Conservation (phyloP, 2,888 invertebrate genomes). For the Heteropelma amictum region DNA sequence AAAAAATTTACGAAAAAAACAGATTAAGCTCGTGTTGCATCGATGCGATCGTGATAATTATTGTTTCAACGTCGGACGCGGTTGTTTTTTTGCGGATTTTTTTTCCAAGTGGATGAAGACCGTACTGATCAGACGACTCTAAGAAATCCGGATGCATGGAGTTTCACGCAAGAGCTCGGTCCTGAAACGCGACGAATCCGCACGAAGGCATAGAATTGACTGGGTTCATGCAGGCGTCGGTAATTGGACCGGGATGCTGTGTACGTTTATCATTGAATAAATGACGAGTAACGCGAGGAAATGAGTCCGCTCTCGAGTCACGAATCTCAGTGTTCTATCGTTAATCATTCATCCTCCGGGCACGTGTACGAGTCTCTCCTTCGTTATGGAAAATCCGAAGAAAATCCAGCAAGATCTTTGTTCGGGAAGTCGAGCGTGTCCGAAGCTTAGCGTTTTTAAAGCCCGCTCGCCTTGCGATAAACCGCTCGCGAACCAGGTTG, state of each 20-base stretch:
- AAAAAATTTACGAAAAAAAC: neutral
- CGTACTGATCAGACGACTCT: no score
- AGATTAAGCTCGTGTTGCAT: no score
- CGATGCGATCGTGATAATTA: no score
- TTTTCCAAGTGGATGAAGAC: no score
- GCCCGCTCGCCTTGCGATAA: no score
- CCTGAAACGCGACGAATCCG: no score
- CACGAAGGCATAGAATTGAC: neutral
- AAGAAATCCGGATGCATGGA: no score
- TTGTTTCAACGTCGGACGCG: no score
- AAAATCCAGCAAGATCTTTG: constrained; percentile 8
- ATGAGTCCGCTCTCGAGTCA: constrained; percentile 64
- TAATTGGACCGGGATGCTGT: constrained; percentile 67
- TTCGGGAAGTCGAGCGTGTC: constrained; percentile 16
- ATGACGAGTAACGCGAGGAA: constrained; percentile 66
- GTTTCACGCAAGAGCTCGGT: no score
- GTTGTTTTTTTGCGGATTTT: no score
- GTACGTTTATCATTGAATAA: constrained; percentile 69
- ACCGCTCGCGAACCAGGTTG: constrained; percentile 1
- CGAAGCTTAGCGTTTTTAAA: constrained; percentile 37
- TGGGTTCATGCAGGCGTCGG: constrained; percentile 43
- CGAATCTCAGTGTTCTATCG: constrained; percentile 66
- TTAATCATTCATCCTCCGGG: constrained; percentile 67
- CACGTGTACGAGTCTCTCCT: constrained; percentile 52
- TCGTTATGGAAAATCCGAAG: constrained; percentile 32